Evolutionary conservation across 2,113 vertebrate genomes (phyloP).

Genomic region (Brachirus orientalis): DNA sequence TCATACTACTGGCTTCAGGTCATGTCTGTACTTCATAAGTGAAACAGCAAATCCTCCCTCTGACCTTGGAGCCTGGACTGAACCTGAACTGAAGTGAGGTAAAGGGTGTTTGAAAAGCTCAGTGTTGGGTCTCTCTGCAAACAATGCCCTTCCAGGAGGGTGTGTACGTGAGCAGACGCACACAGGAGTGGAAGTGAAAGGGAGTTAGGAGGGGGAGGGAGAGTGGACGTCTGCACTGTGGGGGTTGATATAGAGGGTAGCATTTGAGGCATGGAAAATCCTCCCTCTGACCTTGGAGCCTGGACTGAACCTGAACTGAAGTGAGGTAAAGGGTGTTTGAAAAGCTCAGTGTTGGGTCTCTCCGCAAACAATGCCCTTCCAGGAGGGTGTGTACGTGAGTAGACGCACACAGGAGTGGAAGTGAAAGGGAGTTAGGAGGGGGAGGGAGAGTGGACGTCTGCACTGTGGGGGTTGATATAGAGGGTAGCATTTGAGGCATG

Average conservation of each 20-base stretch:
- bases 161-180: constrained; percentile 78
- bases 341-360: constrained; percentile 34
- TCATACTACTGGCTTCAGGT: background rate
- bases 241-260: background rate
- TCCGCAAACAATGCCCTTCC: constrained; percentile 64
- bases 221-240: constrained; percentile 5
- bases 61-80: constrained; percentile 54
- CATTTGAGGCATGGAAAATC: no score
- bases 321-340: constrained; percentile 40
- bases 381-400: constrained; percentile 77
- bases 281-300: constrained; percentile 49
- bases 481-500: constrained; percentile 22
- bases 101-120: constrained; percentile 44
- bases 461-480: background rate
- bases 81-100: constrained; percentile 32
- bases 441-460: constrained; percentile 18
- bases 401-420: constrained; percentile 66
- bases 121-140: constrained; percentile 52
- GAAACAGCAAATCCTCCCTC: constrained; percentile 10
- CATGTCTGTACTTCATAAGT: background rate
- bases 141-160: constrained; percentile 64
- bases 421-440: constrained; percentile 4
- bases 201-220: constrained; percentile 15
- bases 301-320: constrained; percentile 36
- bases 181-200: constrained; percentile 50